These are phyloP conservation scores for Hexactinellida sp. DNA, from an alignment of 37 sponge, comb jelly and placozoan species.

Conservation along the genomic window DNA sequence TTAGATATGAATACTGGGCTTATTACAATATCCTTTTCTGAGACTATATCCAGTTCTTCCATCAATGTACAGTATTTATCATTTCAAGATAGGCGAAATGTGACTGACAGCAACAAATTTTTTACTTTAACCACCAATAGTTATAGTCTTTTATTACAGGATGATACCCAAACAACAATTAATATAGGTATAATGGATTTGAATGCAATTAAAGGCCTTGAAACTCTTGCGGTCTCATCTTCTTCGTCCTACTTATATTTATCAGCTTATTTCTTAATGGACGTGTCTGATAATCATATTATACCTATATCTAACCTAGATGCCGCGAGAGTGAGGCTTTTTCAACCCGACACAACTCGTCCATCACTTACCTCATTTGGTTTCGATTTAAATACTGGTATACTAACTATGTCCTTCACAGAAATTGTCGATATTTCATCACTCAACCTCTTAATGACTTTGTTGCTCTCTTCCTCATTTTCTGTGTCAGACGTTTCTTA, in stretches of 20 bases:
- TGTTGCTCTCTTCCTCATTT: constrained; percentile 16
- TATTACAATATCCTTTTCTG: constrained; percentile 50
- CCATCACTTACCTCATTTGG: constrained; percentile 47
- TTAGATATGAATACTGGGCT: constrained; percentile 50
- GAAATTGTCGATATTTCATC: constrained; percentile 53
- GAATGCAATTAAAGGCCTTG: constrained; percentile 49
- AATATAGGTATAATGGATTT: constrained; percentile 27
- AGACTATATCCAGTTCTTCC: constrained; percentile 52
- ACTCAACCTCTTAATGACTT: constrained; percentile 31
- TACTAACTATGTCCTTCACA: constrained; percentile 54
- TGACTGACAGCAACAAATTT: background rate
- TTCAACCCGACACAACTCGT: constrained; percentile 22
- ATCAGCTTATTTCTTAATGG: constrained; percentile 20
- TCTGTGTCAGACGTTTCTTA: constrained; percentile 13
- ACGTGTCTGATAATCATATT: constrained; percentile 49
- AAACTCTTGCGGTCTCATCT: constrained; percentile 36
- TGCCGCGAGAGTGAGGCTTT: constrained; percentile 29
- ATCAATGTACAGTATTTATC: constrained; percentile 22
- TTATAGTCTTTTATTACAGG: background rate
- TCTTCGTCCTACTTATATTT: constrained; percentile 41
- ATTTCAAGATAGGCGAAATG: background rate
- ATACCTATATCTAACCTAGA: constrained; percentile 17
- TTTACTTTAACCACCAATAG: background rate
- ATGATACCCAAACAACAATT: background rate
- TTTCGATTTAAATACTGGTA: constrained; percentile 39